Evolutionary conservation across 2,797 vertebrate species (phyloP), one percentile per base, ranked within the genome.

Genomic region (Rhinophrynus dorsalis): DNA sequence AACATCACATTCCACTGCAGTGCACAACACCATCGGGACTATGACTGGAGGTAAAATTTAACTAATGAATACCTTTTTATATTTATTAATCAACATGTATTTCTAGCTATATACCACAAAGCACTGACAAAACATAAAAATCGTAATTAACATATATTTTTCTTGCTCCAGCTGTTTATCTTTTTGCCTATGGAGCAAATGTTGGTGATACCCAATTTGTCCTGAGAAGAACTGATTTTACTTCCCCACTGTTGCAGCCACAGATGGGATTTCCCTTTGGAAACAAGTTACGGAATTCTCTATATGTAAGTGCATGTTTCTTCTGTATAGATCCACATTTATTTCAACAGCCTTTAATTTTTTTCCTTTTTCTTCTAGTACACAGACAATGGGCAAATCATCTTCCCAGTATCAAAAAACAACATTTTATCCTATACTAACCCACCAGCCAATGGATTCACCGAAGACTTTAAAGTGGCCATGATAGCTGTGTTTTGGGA

Each of bases 351-450:
- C 9, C 29, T 9, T 30, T 26, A 1, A 10, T 20, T 38, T n/a
- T 23, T 0, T 21, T 17, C 7, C 2, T 26, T 26, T 67, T 21
- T 2, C 20, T 77, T 32, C 74, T 73, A 91, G 89, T 90, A 89
- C 75, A 90, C 88, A 82, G 89, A 90, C 68, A 88, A 91, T 0
- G 90, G 89, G 48, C 89, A 86, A 59, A 87, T 91, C 1, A 71
- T 91, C 68, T 89, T 91, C 70, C 86, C 86, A 6, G 23, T 77
- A 40, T 86, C 84, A 0, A 82, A 81, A 67, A 68, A 63, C n/a
- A 65, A 40, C 0, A 1, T 78, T 58, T 77, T 81, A 78, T 69
- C 62, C 0, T 82, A 81, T 18, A 77, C 87, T 17, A 77, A 72
- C 52, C 86, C 88, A 21, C 85, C 83, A 20, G 15, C 21, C 0